A percentile compares a stretch with the other conserved stretches of the same genome.
Evolutionary conservation across 2,888 invertebrate genomes (phyloP).

Genomic region (Allygus modestus): DNA sequence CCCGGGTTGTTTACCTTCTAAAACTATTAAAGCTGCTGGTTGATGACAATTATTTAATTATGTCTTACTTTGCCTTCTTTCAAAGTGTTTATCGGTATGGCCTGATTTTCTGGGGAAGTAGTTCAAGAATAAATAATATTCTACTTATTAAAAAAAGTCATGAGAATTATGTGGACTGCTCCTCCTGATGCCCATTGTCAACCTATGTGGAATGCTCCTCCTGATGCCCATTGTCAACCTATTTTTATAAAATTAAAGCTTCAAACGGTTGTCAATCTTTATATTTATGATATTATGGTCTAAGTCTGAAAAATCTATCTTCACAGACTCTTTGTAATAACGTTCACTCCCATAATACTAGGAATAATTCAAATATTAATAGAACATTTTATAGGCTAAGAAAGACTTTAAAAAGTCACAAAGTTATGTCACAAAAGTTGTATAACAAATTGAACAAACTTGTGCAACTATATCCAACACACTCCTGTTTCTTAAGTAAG

Average conservation of each 20-base stretch:
- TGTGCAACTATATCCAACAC: too few species aligned
- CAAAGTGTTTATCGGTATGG: slow-evolving; percentile 4
- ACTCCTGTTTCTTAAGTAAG: neutral
- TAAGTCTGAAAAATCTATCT: neutral
- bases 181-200: neutral
- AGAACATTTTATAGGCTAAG: slow-evolving; percentile 1
- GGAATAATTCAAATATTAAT: neutral
- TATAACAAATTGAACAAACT: slow-evolving; percentile 2
- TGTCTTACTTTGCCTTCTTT: slow-evolving; percentile 20
- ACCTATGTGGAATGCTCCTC: neutral
- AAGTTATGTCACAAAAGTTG: neutral
- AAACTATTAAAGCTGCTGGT: neutral
- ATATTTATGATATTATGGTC: slow-evolving; percentile 14
- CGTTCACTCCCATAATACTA: neutral
- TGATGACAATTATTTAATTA: neutral
- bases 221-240: neutral
- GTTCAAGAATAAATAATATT: neutral
- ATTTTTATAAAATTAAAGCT: neutral
- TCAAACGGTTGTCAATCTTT: neutral
- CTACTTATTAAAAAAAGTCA: neutral
- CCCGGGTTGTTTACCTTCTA: neutral
- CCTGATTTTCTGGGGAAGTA: slow-evolving; percentile 23
- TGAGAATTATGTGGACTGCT: neutral
- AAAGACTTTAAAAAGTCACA: neutral
- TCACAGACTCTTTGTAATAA: neutral